These are phyloP conservation scores for Neocrepidodera transversa DNA, from an alignment of 2,888 invertebrate genomes.

Conservation along the genomic window DNA sequence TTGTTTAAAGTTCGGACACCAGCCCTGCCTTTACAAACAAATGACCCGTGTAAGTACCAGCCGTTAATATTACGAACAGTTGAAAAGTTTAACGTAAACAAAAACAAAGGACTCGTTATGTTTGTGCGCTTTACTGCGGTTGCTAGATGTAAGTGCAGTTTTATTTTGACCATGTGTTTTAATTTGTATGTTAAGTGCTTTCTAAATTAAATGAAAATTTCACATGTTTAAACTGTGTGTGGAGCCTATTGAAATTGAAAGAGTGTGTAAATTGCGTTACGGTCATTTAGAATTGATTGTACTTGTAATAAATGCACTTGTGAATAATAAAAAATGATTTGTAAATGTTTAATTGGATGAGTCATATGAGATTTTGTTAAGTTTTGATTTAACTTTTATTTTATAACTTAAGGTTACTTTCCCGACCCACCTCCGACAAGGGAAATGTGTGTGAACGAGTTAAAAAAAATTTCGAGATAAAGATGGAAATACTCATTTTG, in stretches of 20 bases:
- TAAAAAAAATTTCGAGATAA: no score
- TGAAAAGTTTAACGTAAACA: constrained; percentile 13
- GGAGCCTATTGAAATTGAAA: background rate
- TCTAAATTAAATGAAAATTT: constrained; percentile 27
- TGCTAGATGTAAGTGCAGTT: constrained; percentile 14
- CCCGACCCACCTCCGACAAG: no score
- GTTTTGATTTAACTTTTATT: no score
- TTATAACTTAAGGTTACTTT: no score
- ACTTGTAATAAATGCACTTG: constrained; percentile 1
- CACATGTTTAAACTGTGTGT: constrained; percentile 17
- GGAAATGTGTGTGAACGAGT: no score
- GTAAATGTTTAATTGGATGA: background rate
- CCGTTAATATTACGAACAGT: constrained; percentile 17
- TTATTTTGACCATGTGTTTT: constrained; percentile 25
- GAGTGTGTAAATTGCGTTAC: constrained; percentile 3
- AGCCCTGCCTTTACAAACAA: background rate
- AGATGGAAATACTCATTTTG: no score
- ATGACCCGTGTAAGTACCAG: constrained; percentile 9
- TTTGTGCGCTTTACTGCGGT: constrained; percentile 18
- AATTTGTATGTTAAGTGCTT: constrained; percentile 26
- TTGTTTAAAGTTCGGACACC: no score
- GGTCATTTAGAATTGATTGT: constrained; percentile 8
- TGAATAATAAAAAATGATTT: constrained; percentile 3
- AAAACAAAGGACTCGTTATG: constrained; percentile 16
- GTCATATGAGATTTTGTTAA: no score